Percentiles rank a stretch among this genome's conserved stretches.
These are phyloP conservation scores for Tetanocera ferruginea DNA, from an alignment of 2,888 invertebrate species.

Conservation along the genomic window DNA sequence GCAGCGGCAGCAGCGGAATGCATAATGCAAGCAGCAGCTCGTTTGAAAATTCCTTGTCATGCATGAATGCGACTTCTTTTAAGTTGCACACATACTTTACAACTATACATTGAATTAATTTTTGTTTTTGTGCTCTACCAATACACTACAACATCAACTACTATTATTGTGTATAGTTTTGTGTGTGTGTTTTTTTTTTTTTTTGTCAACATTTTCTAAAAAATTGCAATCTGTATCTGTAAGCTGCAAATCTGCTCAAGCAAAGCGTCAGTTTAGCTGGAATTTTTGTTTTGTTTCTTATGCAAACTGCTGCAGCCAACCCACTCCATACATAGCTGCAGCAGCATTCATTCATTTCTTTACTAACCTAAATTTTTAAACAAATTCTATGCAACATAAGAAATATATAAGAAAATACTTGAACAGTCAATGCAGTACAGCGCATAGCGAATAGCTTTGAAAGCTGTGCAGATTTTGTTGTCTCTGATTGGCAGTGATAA, in stretches of 20 bases:
- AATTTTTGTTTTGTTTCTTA: background rate
- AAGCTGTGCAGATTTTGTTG: background rate
- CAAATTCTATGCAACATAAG: conserved; percentile 55
- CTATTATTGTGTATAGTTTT: background rate
- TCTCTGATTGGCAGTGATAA: background rate
- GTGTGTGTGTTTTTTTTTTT: background rate
- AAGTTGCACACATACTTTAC: background rate
- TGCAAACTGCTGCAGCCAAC: background rate
- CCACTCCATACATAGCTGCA: background rate
- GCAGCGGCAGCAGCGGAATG: background rate
- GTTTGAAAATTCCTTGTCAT: conserved; percentile 26
- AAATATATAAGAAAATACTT: conserved; percentile 63
- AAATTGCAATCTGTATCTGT: background rate
- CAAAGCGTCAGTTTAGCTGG: background rate
- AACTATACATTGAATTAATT: background rate
- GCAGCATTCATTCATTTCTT: background rate
- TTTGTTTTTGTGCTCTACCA: background rate
- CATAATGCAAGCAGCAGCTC: conserved; percentile 24
- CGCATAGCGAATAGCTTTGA: background rate
- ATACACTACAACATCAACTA: background rate
- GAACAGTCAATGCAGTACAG: conserved; percentile 32
- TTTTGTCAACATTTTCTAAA: background rate
- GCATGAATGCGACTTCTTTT: conserved; percentile 22
- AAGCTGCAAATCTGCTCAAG: conserved; percentile 1
- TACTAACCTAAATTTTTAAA: conserved; percentile 44